Percentiles rank a stretch among this genome's conserved stretches.
phyloP scores from a whole-genome alignment of 2,113 vertebrate species.

The Nycticryphes semicollaris region DNA sequence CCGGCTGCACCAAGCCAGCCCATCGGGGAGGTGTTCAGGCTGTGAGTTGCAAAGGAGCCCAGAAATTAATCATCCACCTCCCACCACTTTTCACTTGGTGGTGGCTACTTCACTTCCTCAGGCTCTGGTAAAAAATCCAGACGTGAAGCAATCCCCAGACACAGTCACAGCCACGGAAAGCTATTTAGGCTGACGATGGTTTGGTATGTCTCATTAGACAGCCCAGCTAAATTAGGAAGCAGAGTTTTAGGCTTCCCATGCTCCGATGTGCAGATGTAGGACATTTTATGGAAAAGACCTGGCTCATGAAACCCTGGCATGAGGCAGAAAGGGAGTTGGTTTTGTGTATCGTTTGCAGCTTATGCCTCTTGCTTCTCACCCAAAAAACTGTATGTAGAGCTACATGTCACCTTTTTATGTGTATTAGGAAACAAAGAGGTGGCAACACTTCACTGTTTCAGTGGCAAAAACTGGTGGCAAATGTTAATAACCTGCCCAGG shows the following conservation, averaged over 20 bases:
- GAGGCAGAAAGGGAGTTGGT: neutral
- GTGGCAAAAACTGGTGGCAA: neutral
- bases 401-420: neutral
- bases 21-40: accelerated
- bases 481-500: neutral
- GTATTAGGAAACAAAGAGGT: neutral
- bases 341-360: neutral
- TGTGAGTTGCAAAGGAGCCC: neutral
- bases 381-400: neutral
- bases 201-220: neutral
- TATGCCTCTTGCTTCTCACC: neutral
- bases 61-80: neutral
- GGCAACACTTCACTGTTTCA: neutral
- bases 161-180: neutral
- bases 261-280: neutral
- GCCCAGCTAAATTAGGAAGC: neutral
- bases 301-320: neutral
- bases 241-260: neutral
- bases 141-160: neutral
- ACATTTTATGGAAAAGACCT: neutral
- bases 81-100: neutral
- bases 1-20: neutral
- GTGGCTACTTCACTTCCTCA: neutral
- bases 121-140: neutral
- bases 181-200: neutral